phyloP scores from a whole-genome alignment of 1,140 invertebrate species.

The Lepidurus arcticus region DNA sequence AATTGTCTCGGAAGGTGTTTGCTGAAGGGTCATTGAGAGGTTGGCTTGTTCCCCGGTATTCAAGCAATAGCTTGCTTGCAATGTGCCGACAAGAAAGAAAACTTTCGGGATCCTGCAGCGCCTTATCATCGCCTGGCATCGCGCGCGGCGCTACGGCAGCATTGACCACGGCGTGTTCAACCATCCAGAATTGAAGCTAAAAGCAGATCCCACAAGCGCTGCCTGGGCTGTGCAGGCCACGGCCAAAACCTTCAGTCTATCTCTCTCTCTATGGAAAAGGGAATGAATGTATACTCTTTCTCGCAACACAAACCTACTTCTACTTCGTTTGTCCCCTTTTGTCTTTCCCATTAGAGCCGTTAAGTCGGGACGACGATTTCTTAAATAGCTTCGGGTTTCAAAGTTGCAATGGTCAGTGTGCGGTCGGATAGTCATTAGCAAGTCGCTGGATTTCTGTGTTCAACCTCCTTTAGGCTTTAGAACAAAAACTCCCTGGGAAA shows the following conservation, averaged over 20 bases:
- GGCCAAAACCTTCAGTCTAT: background rate
- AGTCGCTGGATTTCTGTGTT: background rate
- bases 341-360: conserved; percentile 11
- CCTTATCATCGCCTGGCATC: conserved; percentile 14
- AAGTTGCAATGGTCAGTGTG: background rate
- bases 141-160: conserved; percentile 11
- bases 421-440: conserved; percentile 13
- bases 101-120: conserved; percentile 9
- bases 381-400: background rate
- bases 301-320: background rate
- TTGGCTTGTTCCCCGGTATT: conserved; percentile 2
- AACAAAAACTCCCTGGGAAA: too few relatives aligned
- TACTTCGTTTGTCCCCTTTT: conserved; percentile 4
- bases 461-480: background rate
- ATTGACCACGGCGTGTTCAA: conserved; percentile 21
- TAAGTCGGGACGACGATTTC: background rate
- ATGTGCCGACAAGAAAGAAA: background rate
- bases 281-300: too few relatives aligned
- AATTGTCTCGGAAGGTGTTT: conserved; percentile 2
- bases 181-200: conserved; percentile 12
- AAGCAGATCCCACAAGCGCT: background rate
- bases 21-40: background rate
- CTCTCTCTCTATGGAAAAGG: too few relatives aligned
- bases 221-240: background rate
- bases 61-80: background rate